These are phyloP conservation scores for Andrena flavipes DNA, from an alignment of 2,888 invertebrate genomes.

Conservation along the genomic window DNA sequence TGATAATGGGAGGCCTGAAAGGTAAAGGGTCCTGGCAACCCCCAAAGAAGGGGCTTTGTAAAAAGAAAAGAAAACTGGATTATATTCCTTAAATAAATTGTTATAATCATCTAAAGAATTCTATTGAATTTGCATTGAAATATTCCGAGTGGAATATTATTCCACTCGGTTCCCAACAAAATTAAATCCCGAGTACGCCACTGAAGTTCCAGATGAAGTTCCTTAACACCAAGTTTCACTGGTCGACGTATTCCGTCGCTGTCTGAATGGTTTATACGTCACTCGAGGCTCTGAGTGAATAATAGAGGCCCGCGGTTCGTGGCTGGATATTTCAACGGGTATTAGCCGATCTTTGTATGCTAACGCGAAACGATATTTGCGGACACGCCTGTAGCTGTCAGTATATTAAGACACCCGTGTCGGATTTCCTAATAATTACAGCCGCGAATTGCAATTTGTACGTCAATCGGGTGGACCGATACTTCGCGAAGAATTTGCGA, in stretches of 20 bases:
- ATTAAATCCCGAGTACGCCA: too few species aligned
- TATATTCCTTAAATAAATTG: too few species aligned
- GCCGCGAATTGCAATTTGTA: constrained; percentile 25
- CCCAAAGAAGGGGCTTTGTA: too few species aligned
- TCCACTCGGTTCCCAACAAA: too few species aligned
- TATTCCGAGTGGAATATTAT: too few species aligned
- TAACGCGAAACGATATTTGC: constrained; percentile 1
- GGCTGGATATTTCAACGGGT: constrained; percentile 10
- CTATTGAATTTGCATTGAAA: too few species aligned
- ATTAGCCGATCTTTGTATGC: neutral
- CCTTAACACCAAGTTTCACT: too few species aligned
- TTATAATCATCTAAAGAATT: too few species aligned
- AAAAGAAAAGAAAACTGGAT: too few species aligned
- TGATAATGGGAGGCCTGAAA: neutral
- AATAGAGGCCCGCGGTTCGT: neutral
- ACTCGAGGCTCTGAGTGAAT: neutral
- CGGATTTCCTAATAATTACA: constrained; percentile 48
- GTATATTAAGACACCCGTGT: constrained; percentile 34
- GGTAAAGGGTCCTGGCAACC: neutral
- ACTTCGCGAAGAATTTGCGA: constrained; percentile 34
- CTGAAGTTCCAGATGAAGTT: too few species aligned
- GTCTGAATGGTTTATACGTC: too few species aligned
- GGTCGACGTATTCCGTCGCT: too few species aligned
- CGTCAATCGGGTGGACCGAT: constrained; percentile 8
- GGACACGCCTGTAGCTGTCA: neutral